Base-by-base conservation (phyloP, 1,140 invertebrate species). In the Gonatopus flavifemur region DNA sequence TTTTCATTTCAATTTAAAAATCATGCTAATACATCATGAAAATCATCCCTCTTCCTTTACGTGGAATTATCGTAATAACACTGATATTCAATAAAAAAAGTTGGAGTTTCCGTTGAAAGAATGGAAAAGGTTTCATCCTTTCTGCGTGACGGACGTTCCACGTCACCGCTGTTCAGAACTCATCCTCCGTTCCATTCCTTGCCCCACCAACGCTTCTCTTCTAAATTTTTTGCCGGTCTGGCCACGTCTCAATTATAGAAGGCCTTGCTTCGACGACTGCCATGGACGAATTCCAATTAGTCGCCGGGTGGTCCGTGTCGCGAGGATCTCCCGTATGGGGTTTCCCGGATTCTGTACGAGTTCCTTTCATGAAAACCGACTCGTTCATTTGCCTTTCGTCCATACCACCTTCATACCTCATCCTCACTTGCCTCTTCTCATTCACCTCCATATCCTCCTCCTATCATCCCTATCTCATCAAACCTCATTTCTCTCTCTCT, bases 221-320 rank as follows among this genome's bases (percentile, higher is more conserved):
- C 52, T 56, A 53, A 49, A 62, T 62, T 66, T 68, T 61, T 67
- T 64, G 55, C 55, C 44, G 64, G 64, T 64, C 67, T 68, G 70
- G 65, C 72, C 66, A 63, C 72, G 70, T 76, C 75, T 78, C 74
- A 78, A 78, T 78, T 78, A 76, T 74, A 76, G 74, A 77, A 76
- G 76, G 72, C 66, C 72, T 77, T 76, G 75, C 71, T 77, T 77
- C 75, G 75, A n/a, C n/a, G n/a, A 73, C 75, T 70, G 71, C 64
- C 63, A 72, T 72, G 71, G 72, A 76, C 74, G 72, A 77, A 77
- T 76, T 77, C 74, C 75, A 77, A 77, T 77, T 77, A 77, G 75
- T 77, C 70, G 65, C 62, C 66, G 69, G 68, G 62, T 68, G 64
- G 65, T 63, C 57, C 70, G 65, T 77, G 72, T 77, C 74, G 68